Evolutionary conservation across 2,113 vertebrate species (phyloP).

Genomic region (Dromaius novaehollandiae): DNA sequence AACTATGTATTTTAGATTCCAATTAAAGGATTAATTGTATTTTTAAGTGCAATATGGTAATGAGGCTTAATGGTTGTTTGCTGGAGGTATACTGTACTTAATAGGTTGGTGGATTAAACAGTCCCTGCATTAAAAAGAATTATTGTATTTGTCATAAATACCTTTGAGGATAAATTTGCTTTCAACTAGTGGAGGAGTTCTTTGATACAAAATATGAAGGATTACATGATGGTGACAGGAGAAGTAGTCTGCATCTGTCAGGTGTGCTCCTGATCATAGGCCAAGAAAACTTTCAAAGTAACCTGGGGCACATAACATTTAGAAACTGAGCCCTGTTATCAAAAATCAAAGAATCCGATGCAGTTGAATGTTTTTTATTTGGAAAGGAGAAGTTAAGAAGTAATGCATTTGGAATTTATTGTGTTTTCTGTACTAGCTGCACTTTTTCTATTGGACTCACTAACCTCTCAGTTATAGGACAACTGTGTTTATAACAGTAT

Average conservation of each 20-base stretch:
- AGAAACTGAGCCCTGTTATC: conserved; percentile 69
- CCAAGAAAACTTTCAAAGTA: conserved; percentile 73
- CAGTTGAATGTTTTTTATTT: conserved; percentile 59
- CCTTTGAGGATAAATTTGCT: conserved; percentile 75
- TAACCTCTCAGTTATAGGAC: not conserved
- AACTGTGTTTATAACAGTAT: not conserved
- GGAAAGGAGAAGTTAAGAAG: conserved; percentile 48
- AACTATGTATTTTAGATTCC: conserved; percentile 46
- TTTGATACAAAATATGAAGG: conserved; percentile 77
- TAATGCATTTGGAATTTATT: conserved; percentile 46
- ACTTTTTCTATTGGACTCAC: not conserved
- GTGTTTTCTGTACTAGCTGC: not conserved
- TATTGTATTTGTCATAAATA: conserved; percentile 78
- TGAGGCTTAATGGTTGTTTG: conserved; percentile 60
- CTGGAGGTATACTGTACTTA: conserved; percentile 61
- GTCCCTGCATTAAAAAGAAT: conserved; percentile 71
- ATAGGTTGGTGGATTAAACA: conserved; percentile 70
- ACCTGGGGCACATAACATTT: conserved; percentile 75
- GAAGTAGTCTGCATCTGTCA: conserved; percentile 79
- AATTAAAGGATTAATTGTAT: conserved; percentile 72
- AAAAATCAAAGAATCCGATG: conserved; percentile 71
- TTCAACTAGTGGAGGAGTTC: conserved; percentile 70
- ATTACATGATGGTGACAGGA: conserved; percentile 75
- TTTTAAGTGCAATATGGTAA: conserved; percentile 69
- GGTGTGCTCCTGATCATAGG: conserved; percentile 77